phyloP scores from a whole-genome alignment of 2,113 vertebrate genomes.

The Silurus glanis region DNA sequence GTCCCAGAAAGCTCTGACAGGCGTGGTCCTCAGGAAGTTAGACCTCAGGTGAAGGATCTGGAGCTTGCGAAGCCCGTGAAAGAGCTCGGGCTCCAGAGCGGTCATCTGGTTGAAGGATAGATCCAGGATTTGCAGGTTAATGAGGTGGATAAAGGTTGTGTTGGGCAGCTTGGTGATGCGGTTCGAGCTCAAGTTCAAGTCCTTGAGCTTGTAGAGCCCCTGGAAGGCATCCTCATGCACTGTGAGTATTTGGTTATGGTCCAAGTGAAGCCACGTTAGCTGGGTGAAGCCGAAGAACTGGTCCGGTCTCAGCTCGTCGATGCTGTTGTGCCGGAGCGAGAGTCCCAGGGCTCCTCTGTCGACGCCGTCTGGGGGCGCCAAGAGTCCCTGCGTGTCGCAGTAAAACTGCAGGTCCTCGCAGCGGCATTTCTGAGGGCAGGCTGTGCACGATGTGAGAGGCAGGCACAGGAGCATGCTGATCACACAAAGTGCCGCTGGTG shows the following conservation, averaged over 20 bases:
- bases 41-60: conserved; percentile 96
- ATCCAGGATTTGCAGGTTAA: conserved; percentile 98
- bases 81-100: conserved; percentile 92
- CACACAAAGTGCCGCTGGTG: conserved; percentile 97
- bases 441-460: conserved; percentile 94
- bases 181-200: conserved; percentile 98
- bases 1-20: conserved; percentile 96
- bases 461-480: conserved; percentile 97
- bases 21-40: conserved; percentile 96
- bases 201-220: conserved; percentile 98
- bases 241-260: conserved; percentile 97
- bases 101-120: conserved; percentile 98
- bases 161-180: conserved; percentile 98
- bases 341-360: conserved; percentile 96
- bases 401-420: conserved; percentile 99
- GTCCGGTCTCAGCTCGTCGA: conserved; percentile 92
- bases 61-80: conserved; percentile 95
- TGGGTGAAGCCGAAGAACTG: conserved; percentile 97
- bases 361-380: conserved; percentile 94
- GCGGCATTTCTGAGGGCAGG: conserved; percentile 99
- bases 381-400: conserved; percentile 98
- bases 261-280: conserved; percentile 98
- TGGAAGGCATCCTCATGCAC: conserved; percentile 97
- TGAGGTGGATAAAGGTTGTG: conserved; percentile 99
- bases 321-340: conserved; percentile 97